Percentiles rank a stretch among this genome's conserved stretches.
Evolutionary conservation across 2,113 vertebrate genomes (phyloP).

Genomic region (Apodemus sylvaticus): DNA sequence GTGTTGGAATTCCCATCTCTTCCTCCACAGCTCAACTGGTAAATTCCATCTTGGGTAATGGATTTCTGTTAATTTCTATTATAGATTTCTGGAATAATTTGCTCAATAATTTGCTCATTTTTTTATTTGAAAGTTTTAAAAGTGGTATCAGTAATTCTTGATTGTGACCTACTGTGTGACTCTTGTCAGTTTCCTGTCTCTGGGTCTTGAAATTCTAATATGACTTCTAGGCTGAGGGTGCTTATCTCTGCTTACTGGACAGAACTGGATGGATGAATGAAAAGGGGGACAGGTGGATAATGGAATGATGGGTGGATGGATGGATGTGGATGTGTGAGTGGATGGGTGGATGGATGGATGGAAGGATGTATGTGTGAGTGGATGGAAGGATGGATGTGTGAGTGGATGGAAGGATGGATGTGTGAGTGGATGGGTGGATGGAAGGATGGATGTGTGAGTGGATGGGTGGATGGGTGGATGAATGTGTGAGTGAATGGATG

Average conservation of each 20-base stretch:
- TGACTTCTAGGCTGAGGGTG: background rate
- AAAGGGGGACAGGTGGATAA: background rate
- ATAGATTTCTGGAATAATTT: background rate
- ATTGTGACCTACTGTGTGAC: background rate
- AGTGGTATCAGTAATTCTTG: background rate
- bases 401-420: background rate
- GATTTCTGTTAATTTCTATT: background rate
- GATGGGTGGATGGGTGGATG: background rate
- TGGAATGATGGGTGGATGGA: background rate
- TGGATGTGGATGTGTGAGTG: background rate
- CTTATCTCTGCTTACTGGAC: background rate
- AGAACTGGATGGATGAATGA: background rate
- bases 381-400: background rate
- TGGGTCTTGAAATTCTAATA: background rate
- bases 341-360: background rate
- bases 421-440: background rate
- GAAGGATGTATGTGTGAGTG: background rate
- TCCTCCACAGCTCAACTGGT: background rate
- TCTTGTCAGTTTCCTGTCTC: background rate
- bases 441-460: rapidly evolving
- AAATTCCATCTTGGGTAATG: background rate
- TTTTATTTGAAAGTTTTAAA: background rate
- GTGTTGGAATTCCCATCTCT: background rate
- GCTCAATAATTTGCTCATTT: background rate
- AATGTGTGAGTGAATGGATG: background rate